phyloP scores from a whole-genome alignment of 2,888 invertebrate species.

The Diplolepis rosae region DNA sequence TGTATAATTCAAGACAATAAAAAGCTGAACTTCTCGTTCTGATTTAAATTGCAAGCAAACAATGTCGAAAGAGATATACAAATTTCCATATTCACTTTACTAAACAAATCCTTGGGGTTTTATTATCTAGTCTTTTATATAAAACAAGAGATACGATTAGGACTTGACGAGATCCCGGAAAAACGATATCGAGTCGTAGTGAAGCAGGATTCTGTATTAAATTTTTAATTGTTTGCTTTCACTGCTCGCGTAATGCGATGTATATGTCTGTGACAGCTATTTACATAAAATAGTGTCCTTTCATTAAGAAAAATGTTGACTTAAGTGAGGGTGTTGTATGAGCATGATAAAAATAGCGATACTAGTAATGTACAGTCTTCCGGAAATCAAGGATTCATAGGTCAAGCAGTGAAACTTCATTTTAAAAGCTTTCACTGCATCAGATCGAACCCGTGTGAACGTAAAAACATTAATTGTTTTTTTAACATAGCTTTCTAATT shows the following conservation, averaged over 20 bases:
- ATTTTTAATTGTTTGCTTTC: not conserved
- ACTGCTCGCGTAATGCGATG: not conserved
- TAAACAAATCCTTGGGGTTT: not conserved
- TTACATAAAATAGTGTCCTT: not conserved
- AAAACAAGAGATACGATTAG: not conserved
- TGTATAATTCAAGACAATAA: not conserved
- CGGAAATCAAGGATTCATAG: conserved; percentile 40
- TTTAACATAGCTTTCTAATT: not conserved
- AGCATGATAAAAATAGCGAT: not conserved
- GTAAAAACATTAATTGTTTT: not conserved
- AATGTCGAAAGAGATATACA: not conserved
- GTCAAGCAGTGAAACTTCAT: conserved; percentile 49
- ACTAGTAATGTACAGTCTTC: not conserved
- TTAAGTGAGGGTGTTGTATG: not conserved
- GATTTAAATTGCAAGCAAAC: not conserved
- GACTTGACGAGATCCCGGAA: not conserved
- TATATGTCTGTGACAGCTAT: not conserved
- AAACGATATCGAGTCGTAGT: not conserved
- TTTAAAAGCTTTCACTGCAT: conserved; percentile 50
- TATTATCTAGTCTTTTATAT: not conserved
- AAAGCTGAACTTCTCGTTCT: not conserved
- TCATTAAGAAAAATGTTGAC: not conserved
- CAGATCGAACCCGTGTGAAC: not conserved
- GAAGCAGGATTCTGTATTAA: not conserved
- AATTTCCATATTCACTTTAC: not conserved